phyloP scores from a whole-genome alignment of 1,140 invertebrate genomes.

The Drosophila dunni region DNA sequence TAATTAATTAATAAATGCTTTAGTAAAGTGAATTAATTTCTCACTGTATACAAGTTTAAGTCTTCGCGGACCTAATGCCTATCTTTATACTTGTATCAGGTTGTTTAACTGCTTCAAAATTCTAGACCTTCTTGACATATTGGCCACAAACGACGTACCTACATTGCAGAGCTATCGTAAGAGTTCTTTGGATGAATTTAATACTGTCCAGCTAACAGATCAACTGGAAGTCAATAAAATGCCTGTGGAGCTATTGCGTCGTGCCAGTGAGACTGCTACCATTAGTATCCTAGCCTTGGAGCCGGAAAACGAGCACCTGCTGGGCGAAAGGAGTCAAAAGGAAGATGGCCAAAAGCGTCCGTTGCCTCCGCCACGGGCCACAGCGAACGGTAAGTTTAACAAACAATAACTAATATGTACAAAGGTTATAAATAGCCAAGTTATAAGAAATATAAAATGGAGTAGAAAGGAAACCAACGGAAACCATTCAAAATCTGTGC shows the following conservation, averaged over 20 bases:
- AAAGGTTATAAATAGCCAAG: background rate
- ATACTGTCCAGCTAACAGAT: background rate
- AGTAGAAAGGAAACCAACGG: background rate
- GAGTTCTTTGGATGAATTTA: constrained; percentile 5
- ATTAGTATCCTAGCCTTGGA: constrained; percentile 60
- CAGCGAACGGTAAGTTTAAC: constrained; percentile 27
- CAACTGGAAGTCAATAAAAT: constrained; percentile 31
- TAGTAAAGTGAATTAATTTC: too few species aligned
- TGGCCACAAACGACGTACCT: constrained; percentile 51
- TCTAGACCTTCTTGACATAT: constrained; percentile 54
- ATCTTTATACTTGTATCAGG: constrained; percentile 10
- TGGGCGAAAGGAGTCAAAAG: constrained; percentile 25
- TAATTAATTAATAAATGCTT: background rate
- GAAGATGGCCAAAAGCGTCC: constrained; percentile 39
- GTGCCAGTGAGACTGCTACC: constrained; percentile 63
- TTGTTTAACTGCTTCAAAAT: constrained; percentile 1
- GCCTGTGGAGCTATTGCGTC: constrained; percentile 56
- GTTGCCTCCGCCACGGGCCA: constrained; percentile 39
- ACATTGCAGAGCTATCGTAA: constrained; percentile 46
- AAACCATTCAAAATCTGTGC: constrained; percentile 16
- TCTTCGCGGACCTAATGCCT: background rate
- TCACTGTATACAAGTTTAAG: background rate
- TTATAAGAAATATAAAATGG: background rate
- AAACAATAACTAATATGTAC: background rate
- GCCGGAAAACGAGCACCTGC: constrained; percentile 62